These are phyloP conservation scores for Pitta sordida DNA, from an alignment of 2,113 vertebrate genomes.

Conservation along the genomic window DNA sequence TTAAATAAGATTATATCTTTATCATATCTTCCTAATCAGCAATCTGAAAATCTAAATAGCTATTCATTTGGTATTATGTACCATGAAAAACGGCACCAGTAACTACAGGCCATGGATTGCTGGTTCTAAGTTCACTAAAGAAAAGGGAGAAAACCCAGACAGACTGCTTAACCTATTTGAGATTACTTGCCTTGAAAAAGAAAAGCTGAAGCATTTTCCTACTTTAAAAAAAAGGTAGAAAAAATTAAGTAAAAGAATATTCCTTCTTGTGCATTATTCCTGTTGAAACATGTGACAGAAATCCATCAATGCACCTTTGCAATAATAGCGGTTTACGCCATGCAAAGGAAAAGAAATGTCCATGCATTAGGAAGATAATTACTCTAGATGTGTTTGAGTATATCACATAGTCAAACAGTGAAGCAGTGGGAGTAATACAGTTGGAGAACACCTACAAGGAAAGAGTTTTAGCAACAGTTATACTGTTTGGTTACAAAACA, in stretches of 20 bases:
- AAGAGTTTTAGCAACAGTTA: slow-evolving; percentile 29
- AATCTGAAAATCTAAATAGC: slow-evolving; percentile 52
- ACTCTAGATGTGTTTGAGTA: slow-evolving; percentile 43
- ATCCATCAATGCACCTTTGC: not conserved
- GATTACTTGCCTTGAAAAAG: not conserved
- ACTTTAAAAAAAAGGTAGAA: not conserved
- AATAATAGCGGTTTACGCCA: not conserved
- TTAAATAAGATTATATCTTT: slow-evolving; percentile 54
- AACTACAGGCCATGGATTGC: not conserved
- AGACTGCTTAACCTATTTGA: not conserved
- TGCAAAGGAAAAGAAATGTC: slow-evolving; percentile 3
- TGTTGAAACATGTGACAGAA: not conserved
- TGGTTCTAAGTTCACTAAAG: not conserved
- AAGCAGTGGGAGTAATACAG: slow-evolving; percentile 39
- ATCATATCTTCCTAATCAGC: slow-evolving; percentile 41
- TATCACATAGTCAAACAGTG: slow-evolving; percentile 34
- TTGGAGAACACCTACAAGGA: slow-evolving; percentile 51
- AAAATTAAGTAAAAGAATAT: not conserved
- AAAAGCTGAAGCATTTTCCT: not conserved
- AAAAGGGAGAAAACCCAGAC: not conserved
- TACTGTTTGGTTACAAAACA: slow-evolving; percentile 45
- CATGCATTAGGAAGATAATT: slow-evolving; percentile 37
- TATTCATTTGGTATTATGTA: slow-evolving; percentile 36
- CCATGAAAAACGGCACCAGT: slow-evolving; percentile 1
- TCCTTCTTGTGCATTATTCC: not conserved